Base-by-base conservation (phyloP, 2,113 vertebrate species). In the Larimichthys crocea region DNA sequence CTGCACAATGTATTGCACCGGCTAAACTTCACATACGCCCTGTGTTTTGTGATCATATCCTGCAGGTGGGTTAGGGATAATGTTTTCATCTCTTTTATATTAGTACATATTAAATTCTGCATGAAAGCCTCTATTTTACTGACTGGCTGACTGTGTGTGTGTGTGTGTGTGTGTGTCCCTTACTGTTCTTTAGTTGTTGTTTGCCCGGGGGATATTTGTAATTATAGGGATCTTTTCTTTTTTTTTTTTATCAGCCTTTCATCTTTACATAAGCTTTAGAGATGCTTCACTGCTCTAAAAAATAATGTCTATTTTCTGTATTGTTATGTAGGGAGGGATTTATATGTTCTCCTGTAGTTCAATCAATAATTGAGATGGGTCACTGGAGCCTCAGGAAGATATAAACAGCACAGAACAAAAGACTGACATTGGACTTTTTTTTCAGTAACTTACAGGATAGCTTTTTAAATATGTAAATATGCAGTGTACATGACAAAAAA, bases 21-120 rank as follows among this genome's bases (percentile, higher is more conserved):
- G 11, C 3, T 57, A 24, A 10, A 48, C 66, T 66, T 15, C 42
- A 19, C 60, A 57, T 50, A 57, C 35, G 9, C 16, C 53, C 16
- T 49, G 40, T 66, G 29, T 42, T 26, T 65, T 65, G 20, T 60
- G n/a, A 2, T 59, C 31, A 16, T 5, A 50, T 60, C 16, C 66
- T 61, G 44, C 22, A 40, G 35, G 44, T n/a, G 15, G 20, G 22
- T 24, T 0, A 3, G 22, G 26, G 15, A 52, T 35, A 8, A 63
- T 6, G 16, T 29, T n/a, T 74, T 65, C 49, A 49, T 22, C 44
- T 60, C 48, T 22, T 69, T 75, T 24, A 71, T 76, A 53, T 55
- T 12, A n/a, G 4, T 44, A 17, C 12, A 50, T 72, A 63, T 56
- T 24, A 55, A 22, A 60, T 76, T 72, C 50, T 4, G 24, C 67